Evolutionary conservation across 2,113 vertebrate genomes (phyloP), one percentile per base, ranked within the genome.

Genomic region (Scomber scombrus): DNA sequence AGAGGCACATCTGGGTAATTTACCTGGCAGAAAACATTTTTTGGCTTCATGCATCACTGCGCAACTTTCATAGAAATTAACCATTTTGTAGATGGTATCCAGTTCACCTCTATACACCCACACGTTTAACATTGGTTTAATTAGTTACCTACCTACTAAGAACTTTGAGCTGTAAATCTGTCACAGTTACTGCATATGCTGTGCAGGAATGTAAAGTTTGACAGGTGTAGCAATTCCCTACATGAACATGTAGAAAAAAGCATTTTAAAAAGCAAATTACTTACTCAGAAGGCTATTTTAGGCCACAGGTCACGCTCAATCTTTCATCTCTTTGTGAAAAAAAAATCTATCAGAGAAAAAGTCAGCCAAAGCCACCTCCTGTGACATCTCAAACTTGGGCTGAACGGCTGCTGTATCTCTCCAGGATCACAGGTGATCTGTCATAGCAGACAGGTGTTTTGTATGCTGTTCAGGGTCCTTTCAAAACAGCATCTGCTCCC

Each of bases 371-470:
- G 84, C 86, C 88, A 75, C 85, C 84, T 88, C 70, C 82, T 87
- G 85, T 89, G 90, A 91, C 91, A 88, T 86, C 86, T 92, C 88
- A 91, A 92, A 92, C 86, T 84, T 84, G 66, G 86, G 60, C 88
- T 92, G 90, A 93, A 70, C 62, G 60, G 78, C 86, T 81, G 76
- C 81, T 89, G 85, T 89, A 87, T 89, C 79, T 91, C 86, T 84
- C 52, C 50, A 66, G 76, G 81, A 90, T 91, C 91, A 88, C 85
- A 89, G 90, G 90, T 92, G 85, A 94, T 93, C 93, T 89, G 90
- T 93, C 92, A 92, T 88, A 62, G 75, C 71, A 88, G 92, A 73
- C 92, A 92, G 93, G 86, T 91, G 70, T 88, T 94, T 91, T 90
- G 86, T 91, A 92, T 90, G 85, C 89, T 79, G 85, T 80, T 91